Evolutionary conservation across 2,113 vertebrate species (phyloP), one percentile per base, ranked within the genome.

Genomic region (Catagonus wagneri): DNA sequence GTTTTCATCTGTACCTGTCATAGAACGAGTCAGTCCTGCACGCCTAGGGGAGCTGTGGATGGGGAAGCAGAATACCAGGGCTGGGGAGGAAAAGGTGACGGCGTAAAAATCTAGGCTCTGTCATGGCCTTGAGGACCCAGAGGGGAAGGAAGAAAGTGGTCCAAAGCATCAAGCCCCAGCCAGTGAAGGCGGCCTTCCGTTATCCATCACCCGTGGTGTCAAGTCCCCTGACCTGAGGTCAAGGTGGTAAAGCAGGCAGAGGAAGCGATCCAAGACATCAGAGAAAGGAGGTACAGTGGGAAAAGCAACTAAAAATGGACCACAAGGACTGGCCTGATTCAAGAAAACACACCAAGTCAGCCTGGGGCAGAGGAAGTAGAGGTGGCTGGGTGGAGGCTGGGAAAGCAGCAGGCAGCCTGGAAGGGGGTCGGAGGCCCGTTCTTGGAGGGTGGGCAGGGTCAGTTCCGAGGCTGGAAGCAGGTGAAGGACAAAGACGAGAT

Each of bases 51-150:
- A 36, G 32, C 4, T n/a, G n/a, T 50, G 65, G 36, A 2, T 39
- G 32, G 9, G 72, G 32, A 63, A 36, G 27, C n/a, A 76, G 54
- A n/a, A 27, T 60, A 34, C 25, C 14, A 36, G 58, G 78, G 16
- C 83, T 0, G 2, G 50, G 36, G 32, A 54, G 27, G 36, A 9
- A 29, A 17, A 34, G 50, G 4, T 50, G 29, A 2, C 44, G 29
- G 9, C 13, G 12, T 29, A 39, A 29, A 78, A 65, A 8, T 22
- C 11, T 0, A 0, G 3, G 36, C 11, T 44, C 27, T 36, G 14
- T 6, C 20, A 13, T 27, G 44, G 36, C 11, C 52, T n/a, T 3
- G 34, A 78, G 34, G 44, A 81, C 61, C 6, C 29, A 32, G 25
- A 34, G 17, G 29, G 6, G 54, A 63, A 60, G 76, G 32, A 50